Conservation (phyloP, 1,140 invertebrate genomes). For the Drosophila bipectinata region DNA sequence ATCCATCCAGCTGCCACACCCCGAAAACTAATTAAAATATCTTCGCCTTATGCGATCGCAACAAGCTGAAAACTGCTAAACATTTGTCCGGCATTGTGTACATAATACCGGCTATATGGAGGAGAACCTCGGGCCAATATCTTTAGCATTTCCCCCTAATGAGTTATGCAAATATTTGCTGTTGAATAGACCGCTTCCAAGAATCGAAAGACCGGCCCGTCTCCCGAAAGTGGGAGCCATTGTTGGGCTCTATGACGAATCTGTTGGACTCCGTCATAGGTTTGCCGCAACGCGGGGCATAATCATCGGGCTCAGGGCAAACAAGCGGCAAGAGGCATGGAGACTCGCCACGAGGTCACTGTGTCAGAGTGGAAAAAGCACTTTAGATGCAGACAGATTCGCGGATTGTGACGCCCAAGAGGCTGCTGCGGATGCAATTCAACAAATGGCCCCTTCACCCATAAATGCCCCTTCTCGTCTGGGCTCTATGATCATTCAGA, state of each 20-base stretch:
- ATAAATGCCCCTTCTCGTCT: neutral
- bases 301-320: conserved; percentile 67
- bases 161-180: conserved; percentile 78
- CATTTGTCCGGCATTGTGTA: conserved; percentile 8
- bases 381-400: conserved; percentile 78
- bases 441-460: conserved; percentile 62
- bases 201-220: conserved; percentile 30
- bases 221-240: conserved; percentile 22
- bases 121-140: conserved; percentile 20
- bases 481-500: conserved; percentile 25
- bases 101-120: neutral
- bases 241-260: conserved; percentile 54
- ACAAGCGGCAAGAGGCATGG: conserved; percentile 19
- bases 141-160: conserved; percentile 62
- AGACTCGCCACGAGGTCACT: conserved; percentile 69
- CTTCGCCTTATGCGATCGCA: conserved; percentile 60
- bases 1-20: conserved; percentile 26
- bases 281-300: conserved; percentile 58
- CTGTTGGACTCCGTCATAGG: conserved; percentile 30
- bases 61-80: conserved; percentile 54
- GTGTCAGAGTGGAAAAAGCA: conserved; percentile 58
- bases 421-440: conserved; percentile 77
- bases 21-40: conserved; percentile 80
- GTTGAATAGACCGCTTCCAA: conserved; percentile 63
- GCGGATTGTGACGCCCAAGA: conserved; percentile 69